phyloP scores from a whole-genome alignment of 2,113 vertebrate species.

The Donacobius atricapilla region DNA sequence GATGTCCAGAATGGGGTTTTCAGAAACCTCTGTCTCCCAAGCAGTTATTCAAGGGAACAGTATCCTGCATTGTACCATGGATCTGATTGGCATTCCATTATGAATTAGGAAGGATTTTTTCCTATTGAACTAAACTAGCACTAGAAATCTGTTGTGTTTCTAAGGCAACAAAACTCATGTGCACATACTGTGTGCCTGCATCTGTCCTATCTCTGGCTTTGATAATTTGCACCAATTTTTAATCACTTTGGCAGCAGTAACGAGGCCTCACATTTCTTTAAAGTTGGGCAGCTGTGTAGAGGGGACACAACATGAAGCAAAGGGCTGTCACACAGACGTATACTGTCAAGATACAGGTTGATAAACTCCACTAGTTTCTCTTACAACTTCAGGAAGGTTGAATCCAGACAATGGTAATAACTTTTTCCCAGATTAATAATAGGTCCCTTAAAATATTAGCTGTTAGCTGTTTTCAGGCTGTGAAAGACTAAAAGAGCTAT shows the following conservation, averaged over 20 bases:
- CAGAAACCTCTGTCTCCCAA: background rate
- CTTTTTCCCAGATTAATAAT: background rate
- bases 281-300: background rate
- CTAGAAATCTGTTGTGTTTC: background rate
- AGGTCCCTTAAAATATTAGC: background rate
- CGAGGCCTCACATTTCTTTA: background rate
- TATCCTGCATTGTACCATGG: background rate
- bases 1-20: background rate
- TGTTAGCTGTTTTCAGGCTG: background rate
- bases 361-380: background rate
- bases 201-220: background rate
- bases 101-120: background rate
- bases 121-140: background rate
- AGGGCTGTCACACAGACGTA: background rate
- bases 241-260: background rate
- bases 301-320: background rate
- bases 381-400: background rate
- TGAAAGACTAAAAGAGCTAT: background rate
- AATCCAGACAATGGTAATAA: background rate
- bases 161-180: background rate
- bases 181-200: background rate
- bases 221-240: background rate
- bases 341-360: background rate
- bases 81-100: background rate
- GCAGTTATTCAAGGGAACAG: background rate